phyloP scores from a whole-genome alignment of 2,113 vertebrate genomes.

The Oreotrochilus melanogaster region DNA sequence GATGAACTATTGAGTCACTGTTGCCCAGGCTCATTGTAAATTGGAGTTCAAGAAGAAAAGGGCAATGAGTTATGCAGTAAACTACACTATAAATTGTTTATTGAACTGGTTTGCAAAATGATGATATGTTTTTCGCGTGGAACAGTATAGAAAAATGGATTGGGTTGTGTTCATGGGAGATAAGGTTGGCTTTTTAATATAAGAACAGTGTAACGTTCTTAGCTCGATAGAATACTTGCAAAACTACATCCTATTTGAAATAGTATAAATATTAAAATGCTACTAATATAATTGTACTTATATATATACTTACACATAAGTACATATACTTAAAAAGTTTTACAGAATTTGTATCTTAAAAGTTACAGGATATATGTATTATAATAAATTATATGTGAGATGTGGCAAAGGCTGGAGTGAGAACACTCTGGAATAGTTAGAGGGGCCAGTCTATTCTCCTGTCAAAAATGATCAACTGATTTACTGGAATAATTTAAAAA shows the following conservation, averaged over 20 bases:
- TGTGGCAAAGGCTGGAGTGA: background rate
- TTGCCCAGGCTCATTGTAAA: constrained; percentile 31
- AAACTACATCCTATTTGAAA: background rate
- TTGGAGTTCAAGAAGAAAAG: constrained; percentile 38
- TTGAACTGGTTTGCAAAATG: constrained; percentile 10
- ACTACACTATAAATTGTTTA: background rate
- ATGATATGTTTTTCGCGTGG: background rate
- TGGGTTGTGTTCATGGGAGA: background rate
- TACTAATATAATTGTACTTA: background rate
- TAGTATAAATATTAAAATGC: background rate
- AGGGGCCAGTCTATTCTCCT: background rate
- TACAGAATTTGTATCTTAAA: background rate
- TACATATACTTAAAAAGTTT: background rate
- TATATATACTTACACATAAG: no score
- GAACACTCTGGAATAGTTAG: background rate
- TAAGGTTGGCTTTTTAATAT: background rate
- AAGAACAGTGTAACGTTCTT: background rate
- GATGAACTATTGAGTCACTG: background rate
- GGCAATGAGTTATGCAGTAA: constrained; percentile 12
- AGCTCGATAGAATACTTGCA: background rate
- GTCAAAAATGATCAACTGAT: constrained; percentile 8
- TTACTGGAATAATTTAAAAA: background rate
- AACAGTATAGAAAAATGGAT: background rate
- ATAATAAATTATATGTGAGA: background rate
- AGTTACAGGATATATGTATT: background rate